Percentiles rank a stretch among this genome's conserved stretches.
Evolutionary conservation across 1,140 invertebrate genomes (phyloP).

Genomic region (Latrodectus geometricus): DNA sequence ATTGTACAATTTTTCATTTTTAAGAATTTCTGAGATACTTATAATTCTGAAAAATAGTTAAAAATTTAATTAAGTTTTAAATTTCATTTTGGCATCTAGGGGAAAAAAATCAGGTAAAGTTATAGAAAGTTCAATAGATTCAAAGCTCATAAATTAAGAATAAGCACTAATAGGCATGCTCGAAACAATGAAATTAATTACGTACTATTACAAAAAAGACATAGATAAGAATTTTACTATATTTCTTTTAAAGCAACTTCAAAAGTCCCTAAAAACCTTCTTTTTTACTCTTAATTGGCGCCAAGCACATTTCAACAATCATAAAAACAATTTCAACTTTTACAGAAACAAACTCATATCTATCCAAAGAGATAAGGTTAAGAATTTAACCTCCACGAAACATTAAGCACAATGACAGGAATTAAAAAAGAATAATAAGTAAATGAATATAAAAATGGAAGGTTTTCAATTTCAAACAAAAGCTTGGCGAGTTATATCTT

Average conservation of each 20-base stretch:
- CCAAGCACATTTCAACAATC: constrained; percentile 13
- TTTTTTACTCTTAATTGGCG: constrained; percentile 23
- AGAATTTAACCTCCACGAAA: constrained; percentile 50
- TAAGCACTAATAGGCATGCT: not conserved
- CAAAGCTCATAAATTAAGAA: not conserved
- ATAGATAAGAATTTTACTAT: not conserved
- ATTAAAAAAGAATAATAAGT: constrained; percentile 3
- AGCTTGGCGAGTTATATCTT: constrained; percentile 37
- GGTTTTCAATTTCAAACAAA: constrained; percentile 35
- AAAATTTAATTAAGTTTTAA: too few relatives aligned
- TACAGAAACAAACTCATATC: constrained; percentile 47
- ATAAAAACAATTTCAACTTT: constrained; percentile 36
- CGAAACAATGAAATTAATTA: not conserved
- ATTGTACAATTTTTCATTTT: too few relatives aligned
- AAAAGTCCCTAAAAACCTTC: not conserved
- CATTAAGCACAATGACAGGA: constrained; percentile 22
- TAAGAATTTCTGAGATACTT: too few relatives aligned
- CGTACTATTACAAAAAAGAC: not conserved
- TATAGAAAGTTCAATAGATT: too few relatives aligned
- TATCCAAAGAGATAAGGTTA: constrained; percentile 14
- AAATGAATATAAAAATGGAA: constrained; percentile 6
- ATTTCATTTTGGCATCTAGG: too few relatives aligned
- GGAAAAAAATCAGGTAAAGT: too few relatives aligned
- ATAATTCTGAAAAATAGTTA: too few relatives aligned
- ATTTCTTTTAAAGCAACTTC: not conserved